These are phyloP conservation scores for Remorina albescens DNA, from an alignment of 2,797 vertebrate genomes.

Conservation along the genomic window DNA sequence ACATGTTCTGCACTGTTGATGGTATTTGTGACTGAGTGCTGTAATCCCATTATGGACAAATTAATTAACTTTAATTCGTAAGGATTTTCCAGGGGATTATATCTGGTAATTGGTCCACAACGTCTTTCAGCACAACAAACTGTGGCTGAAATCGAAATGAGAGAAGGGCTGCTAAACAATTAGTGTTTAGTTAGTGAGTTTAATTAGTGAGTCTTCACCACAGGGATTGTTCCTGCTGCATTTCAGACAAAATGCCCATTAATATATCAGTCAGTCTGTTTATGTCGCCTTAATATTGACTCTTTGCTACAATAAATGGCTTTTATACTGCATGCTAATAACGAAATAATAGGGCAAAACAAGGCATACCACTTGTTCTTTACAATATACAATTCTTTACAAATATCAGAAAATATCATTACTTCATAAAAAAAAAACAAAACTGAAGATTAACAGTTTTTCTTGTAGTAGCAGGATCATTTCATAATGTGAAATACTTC, in stretches of 20 bases:
- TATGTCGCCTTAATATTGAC: not conserved
- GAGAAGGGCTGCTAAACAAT: not conserved
- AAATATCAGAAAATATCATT: too few relatives aligned
- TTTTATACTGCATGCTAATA: not conserved
- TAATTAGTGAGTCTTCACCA: too few relatives aligned
- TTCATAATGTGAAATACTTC: too few relatives aligned
- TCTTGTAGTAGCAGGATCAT: not conserved
- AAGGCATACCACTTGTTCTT: not conserved
- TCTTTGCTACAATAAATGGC: not conserved
- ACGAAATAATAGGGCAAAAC: not conserved
- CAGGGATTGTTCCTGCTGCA: not conserved
- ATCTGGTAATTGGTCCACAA: conserved; percentile 47
- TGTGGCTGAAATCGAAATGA: conserved; percentile 7
- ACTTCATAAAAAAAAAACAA: not conserved
- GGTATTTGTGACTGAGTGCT: conserved; percentile 47
- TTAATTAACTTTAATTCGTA: conserved; percentile 45
- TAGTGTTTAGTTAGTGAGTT: not conserved
- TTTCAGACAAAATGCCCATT: not conserved
- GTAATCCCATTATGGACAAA: conserved; percentile 59
- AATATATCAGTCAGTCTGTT: not conserved
- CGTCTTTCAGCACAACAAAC: not conserved
- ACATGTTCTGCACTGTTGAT: conserved; percentile 18
- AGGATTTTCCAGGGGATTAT: conserved; percentile 50
- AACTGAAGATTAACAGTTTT: not conserved
- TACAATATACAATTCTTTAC: too few relatives aligned